A percentile compares a stretch with the other conserved stretches of the same genome.
Conservation (phyloP, 2,888 invertebrate genomes). For the Drosophila paucipuncta region DNA sequence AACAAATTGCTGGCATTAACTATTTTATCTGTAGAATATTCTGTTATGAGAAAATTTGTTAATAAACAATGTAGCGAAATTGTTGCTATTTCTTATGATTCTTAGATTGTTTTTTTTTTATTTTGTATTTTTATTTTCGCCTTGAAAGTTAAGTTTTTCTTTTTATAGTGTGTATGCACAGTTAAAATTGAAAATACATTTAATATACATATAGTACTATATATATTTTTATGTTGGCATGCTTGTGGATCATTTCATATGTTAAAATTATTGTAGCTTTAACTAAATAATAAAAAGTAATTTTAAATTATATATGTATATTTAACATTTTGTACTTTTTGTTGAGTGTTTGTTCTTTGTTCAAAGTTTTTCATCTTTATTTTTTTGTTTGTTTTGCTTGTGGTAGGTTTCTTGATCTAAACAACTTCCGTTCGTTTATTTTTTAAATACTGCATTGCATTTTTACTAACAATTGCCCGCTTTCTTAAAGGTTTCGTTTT, state of each 20-base stretch:
- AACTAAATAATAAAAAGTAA: constrained; percentile 74
- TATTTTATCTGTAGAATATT: constrained; percentile 51
- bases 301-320: constrained; percentile 79
- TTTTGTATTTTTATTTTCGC: constrained; percentile 6
- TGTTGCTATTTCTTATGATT: constrained; percentile 47
- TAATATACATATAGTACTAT: constrained; percentile 18
- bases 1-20: constrained; percentile 56
- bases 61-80: constrained; percentile 52
- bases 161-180: constrained; percentile 39
- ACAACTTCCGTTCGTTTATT: constrained; percentile 38
- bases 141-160: constrained; percentile 26
- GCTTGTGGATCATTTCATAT: constrained; percentile 50
- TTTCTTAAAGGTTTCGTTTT: constrained; percentile 47
- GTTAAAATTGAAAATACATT: constrained; percentile 50
- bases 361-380: constrained; percentile 48
- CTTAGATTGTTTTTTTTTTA: constrained; percentile 21
- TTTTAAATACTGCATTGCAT: constrained; percentile 45
- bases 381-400: constrained; percentile 32
- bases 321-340: constrained; percentile 82
- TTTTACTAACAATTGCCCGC: constrained; percentile 66
- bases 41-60: constrained; percentile 31
- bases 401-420: constrained; percentile 61
- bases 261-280: constrained; percentile 70
- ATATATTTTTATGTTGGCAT: constrained; percentile 52
- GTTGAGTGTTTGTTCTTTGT: constrained; percentile 76